Evolutionary conservation across 1,140 invertebrate species (phyloP).

Genomic region (Odontomachus brunneus): DNA sequence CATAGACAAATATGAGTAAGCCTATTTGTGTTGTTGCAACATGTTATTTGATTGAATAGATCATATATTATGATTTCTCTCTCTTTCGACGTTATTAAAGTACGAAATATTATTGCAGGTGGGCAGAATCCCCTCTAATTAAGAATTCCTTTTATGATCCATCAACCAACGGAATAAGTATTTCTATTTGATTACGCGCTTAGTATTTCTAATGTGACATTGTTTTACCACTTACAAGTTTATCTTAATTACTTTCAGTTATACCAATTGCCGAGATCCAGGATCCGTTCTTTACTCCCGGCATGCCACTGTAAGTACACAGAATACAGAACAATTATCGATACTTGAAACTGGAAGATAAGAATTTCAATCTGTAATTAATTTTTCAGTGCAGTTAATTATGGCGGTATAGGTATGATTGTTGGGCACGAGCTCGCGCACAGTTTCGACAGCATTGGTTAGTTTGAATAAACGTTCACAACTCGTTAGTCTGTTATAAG

Average conservation of each 20-base stretch:
- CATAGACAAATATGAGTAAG: background rate
- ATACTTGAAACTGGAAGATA: slow-evolving; percentile 4
- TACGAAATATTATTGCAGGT: slow-evolving; percentile 64
- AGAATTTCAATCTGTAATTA: slow-evolving; percentile 49
- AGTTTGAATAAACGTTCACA: slow-evolving; percentile 34
- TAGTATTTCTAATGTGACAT: slow-evolving; percentile 73
- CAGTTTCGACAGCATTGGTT: slow-evolving; percentile 86
- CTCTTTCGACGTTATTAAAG: background rate
- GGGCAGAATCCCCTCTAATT: slow-evolving; percentile 85
- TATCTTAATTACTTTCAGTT: slow-evolving; percentile 84
- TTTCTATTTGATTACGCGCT: too few species aligned
- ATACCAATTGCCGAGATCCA: slow-evolving; percentile 90
- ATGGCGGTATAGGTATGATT: slow-evolving; percentile 86
- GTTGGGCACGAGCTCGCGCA: slow-evolving; percentile 89
- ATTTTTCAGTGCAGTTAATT: slow-evolving; percentile 88
- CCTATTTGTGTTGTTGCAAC: background rate
- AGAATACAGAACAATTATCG: slow-evolving; percentile 19
- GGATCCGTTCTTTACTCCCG: slow-evolving; percentile 87
- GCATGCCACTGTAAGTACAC: slow-evolving; percentile 74
- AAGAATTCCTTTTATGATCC: slow-evolving; percentile 89
- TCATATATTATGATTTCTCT: background rate
- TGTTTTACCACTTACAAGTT: background rate
- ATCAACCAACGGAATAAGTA: slow-evolving; percentile 89
- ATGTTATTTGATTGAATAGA: background rate
- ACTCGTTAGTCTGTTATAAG: background rate